phyloP scores from a whole-genome alignment of 2,888 invertebrate species.

The Cheilosia vernalis region DNA sequence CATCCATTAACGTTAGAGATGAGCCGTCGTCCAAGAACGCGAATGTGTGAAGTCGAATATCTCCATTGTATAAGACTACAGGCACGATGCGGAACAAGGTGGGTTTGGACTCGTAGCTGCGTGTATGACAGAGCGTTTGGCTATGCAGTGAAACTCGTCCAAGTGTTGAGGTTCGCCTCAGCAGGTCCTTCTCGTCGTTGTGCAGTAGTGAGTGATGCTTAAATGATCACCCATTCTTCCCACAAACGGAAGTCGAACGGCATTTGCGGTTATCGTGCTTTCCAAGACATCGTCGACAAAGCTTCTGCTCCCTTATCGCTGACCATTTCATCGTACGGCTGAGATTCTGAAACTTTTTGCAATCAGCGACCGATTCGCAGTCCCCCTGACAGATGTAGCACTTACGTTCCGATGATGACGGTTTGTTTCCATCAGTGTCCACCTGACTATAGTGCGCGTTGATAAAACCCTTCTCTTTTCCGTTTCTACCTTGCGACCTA shows the following conservation, averaged over 20 bases:
- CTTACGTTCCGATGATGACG: no score
- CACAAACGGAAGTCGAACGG: background rate
- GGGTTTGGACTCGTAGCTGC: no score
- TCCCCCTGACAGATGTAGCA: no score
- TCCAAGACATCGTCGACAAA: background rate
- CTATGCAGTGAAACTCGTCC: no score
- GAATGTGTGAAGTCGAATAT: background rate
- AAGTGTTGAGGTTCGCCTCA: no score
- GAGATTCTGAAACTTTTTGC: background rate
- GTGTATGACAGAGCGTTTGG: no score
- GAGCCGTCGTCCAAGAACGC: background rate
- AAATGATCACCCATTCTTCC: background rate
- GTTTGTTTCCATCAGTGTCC: background rate
- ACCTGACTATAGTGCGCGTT: background rate
- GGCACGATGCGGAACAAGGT: background rate
- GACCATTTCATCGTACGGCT: background rate
- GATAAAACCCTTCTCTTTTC: background rate
- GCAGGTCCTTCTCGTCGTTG: no score
- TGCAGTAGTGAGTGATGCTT: background rate
- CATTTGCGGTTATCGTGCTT: background rate
- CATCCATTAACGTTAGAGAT: constrained; percentile 16
- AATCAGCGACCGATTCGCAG: background rate
- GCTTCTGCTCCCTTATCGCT: background rate
- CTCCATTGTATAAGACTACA: background rate
- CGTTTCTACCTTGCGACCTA: background rate